A percentile compares a stretch with the other conserved stretches of the same genome.
Conservation (phyloP, 2,113 vertebrate genomes). For the Periophthalmodon schlosseri region DNA sequence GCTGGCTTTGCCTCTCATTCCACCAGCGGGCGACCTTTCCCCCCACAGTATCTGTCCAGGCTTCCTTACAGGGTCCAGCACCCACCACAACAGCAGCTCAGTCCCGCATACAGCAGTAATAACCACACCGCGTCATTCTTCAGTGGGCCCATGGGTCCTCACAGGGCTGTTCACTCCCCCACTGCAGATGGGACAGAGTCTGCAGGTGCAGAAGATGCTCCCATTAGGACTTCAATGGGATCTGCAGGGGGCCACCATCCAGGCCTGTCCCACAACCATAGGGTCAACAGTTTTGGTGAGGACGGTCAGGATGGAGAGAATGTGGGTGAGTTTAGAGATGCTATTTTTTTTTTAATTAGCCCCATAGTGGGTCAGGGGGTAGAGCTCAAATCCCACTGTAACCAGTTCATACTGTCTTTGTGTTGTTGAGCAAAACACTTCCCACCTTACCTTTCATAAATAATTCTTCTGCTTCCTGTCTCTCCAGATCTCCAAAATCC, state of each 20-base stretch:
- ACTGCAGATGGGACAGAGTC: constrained; percentile 81
- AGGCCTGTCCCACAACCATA: constrained; percentile 80
- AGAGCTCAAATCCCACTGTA: background rate
- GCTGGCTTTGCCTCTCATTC: constrained; percentile 81
- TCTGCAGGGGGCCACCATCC: constrained; percentile 80
- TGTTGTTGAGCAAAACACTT: background rate
- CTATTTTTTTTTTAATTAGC: background rate
- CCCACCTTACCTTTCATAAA: background rate
- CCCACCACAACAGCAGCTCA: constrained; percentile 78
- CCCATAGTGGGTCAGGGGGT: background rate
- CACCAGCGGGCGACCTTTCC: constrained; percentile 80
- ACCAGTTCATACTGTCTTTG: background rate
- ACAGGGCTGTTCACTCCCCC: constrained; percentile 87
- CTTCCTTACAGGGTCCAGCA: constrained; percentile 86
- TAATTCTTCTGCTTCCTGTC: constrained; percentile 7
- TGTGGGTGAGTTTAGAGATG: constrained; percentile 81
- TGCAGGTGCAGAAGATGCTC: constrained; percentile 84
- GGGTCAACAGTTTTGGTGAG: constrained; percentile 89
- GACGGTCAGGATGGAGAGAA: constrained; percentile 86
- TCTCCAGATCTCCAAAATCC: constrained; percentile 82
- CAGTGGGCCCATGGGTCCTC: constrained; percentile 80
- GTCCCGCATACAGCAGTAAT: constrained; percentile 80
- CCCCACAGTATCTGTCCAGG: constrained; percentile 84
- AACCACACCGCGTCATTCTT: constrained; percentile 86
- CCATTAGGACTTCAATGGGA: constrained; percentile 84